Evolutionary conservation across 2,888 invertebrate species (phyloP), one percentile per base, ranked within the genome.

Genomic region (Esperia sulphurella): DNA sequence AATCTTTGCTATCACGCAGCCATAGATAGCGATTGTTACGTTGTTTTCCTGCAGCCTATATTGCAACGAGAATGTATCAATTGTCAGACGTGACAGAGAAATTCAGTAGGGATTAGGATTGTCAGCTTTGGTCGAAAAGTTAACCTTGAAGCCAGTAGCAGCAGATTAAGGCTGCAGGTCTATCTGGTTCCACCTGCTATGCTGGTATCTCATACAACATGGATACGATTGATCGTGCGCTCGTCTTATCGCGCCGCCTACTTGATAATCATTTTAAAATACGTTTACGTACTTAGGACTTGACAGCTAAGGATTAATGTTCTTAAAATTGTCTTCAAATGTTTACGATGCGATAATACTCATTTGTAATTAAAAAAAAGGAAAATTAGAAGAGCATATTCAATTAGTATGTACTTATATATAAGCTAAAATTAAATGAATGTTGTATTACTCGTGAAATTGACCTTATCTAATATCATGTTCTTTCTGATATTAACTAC

Each of bases 191-290:
- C 65, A 65, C 66, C 4, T 33, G 7, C 31, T 35, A 75, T 76
- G 72, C 21, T 21, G 35, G 35, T 35, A 35, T 71, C 63, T 52
- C 63, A 56, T 60, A 55, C 60, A 70, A 70, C 70, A 65, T 68
- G 71, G 62, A 35, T 70, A 73, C 82, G 78, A 84, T 83, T 82
- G 82, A 86, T 86, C 75, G 77, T 78, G 71, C 71, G 69, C 70
- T 57, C 51, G 51, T 68, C 74, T 85, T 87, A 86, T 86, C 87
- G 61, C 53, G 57, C 31, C 61, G 67, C 60, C 65, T 75, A 73
- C 75, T 75, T 79, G 83, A 84, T 84, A 83, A 82, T 82, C 71
- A 81, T 80, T 80, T 78, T 80, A 78, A 82, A 85, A 81, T 80
- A 80, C 75, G 74, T 75, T 81, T 78, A 68, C 70, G 65, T 75